phyloP scores from a whole-genome alignment of 2,797 vertebrate species.

The Mormyrops boulengeri region DNA sequence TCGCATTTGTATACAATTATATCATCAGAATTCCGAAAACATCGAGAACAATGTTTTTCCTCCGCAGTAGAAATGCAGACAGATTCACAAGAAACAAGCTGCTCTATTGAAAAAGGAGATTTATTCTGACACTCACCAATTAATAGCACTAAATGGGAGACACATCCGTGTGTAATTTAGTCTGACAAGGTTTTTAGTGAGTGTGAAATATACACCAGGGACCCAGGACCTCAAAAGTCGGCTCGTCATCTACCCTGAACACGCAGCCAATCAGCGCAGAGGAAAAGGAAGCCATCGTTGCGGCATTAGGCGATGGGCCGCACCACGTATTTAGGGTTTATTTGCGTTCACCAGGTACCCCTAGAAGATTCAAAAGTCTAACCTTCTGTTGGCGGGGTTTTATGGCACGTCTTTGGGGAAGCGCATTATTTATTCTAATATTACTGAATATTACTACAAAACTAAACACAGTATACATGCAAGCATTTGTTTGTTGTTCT shows the following conservation, averaged over 20 bases:
- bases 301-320: no score
- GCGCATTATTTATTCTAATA: neutral
- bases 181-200: conserved; percentile 37
- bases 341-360: neutral
- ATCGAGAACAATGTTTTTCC: neutral
- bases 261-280: neutral
- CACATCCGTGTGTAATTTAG: conserved; percentile 36
- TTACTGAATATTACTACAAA: neutral
- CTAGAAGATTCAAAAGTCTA: neutral
- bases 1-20: neutral
- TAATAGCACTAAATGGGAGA: conserved; percentile 40
- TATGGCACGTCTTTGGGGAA: neutral
- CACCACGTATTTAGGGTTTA: neutral
- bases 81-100: neutral
- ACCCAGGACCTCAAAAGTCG: conserved; percentile 21
- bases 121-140: conserved; percentile 33
- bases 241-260: no score
- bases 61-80: neutral
- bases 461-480: neutral
- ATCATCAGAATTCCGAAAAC: neutral
- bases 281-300: neutral
- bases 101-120: neutral
- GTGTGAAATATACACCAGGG: conserved; percentile 36
- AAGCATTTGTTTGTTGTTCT: neutral
- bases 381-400: neutral